phyloP scores from a whole-genome alignment of 1,140 invertebrate genomes.

The Anoplolepis gracilipes region DNA sequence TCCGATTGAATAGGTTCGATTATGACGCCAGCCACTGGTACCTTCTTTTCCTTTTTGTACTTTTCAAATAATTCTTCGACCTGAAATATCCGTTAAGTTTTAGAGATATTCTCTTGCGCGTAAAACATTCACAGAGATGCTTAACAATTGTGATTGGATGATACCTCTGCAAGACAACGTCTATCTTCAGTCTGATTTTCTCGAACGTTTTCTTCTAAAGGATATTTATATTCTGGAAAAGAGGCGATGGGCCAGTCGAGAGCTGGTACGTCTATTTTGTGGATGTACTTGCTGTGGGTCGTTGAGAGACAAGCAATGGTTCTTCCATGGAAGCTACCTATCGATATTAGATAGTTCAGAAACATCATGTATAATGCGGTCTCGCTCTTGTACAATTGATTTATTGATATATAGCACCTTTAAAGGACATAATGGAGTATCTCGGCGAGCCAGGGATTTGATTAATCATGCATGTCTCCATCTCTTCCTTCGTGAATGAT shows the following conservation, averaged over 20 bases:
- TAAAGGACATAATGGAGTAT: slow-evolving; percentile 95
- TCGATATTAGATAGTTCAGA: slow-evolving; percentile 60
- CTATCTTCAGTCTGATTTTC: slow-evolving; percentile 95
- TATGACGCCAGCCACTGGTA: slow-evolving; percentile 97
- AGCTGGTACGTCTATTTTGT: slow-evolving; percentile 98
- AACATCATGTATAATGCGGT: slow-evolving; percentile 12
- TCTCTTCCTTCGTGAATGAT: slow-evolving; percentile 92
- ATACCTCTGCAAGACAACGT: slow-evolving; percentile 89
- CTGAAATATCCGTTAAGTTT: slow-evolving; percentile 76
- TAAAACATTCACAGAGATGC: neutral
- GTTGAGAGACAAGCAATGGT: slow-evolving; percentile 94
- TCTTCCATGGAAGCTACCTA: slow-evolving; percentile 94
- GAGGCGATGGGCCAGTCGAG: slow-evolving; percentile 97
- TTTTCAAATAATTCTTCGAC: slow-evolving; percentile 92
- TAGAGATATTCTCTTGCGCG: neutral
- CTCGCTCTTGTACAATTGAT: neutral
- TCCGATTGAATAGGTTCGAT: slow-evolving; percentile 99
- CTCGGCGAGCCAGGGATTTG: slow-evolving; percentile 93
- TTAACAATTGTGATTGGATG: neutral
- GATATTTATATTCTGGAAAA: slow-evolving; percentile 97
- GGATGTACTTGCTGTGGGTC: slow-evolving; percentile 96
- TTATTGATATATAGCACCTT: slow-evolving; percentile 85
- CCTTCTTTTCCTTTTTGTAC: slow-evolving; percentile 90
- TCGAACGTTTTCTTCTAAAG: slow-evolving; percentile 92
- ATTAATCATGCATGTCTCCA: slow-evolving; percentile 94